phyloP scores from a whole-genome alignment of 2,888 invertebrate species.

The Cheiracanthium punctorium region DNA sequence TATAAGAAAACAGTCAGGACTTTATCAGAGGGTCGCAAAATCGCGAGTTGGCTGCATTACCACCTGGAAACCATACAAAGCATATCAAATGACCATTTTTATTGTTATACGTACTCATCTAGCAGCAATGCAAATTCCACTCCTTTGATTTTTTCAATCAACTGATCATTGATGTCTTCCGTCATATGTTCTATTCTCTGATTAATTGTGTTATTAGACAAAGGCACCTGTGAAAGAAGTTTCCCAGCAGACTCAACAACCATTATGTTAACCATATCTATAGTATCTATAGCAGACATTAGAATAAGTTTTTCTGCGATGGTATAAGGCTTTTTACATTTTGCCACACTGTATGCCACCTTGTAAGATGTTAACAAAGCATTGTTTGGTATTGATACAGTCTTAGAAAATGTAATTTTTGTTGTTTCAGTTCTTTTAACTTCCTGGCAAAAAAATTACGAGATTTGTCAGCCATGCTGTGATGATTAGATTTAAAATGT shows the following conservation, averaged over 20 bases:
- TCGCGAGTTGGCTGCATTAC: no score
- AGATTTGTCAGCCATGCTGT: background rate
- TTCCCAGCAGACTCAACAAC: background rate
- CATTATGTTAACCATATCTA: no score
- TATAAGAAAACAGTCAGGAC: no score
- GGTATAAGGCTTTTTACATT: constrained; percentile 14
- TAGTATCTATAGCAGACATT: background rate
- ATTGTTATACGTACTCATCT: background rate
- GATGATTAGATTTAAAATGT: no score
- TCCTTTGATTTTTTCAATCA: background rate
- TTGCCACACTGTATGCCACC: background rate
- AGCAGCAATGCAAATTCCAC: no score
- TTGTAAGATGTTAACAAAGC: constrained; percentile 4
- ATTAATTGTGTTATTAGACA: background rate
- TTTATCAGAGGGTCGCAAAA: no score
- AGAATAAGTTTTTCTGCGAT: constrained; percentile 10
- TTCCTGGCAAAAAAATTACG: no score
- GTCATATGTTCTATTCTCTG: background rate
- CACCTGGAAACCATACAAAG: background rate
- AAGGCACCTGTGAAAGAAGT: background rate
- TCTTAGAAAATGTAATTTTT: background rate
- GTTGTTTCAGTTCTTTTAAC: background rate
- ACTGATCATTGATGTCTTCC: background rate
- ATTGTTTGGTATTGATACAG: background rate
- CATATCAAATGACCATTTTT: background rate